These are phyloP conservation scores for Chiroxiphia lanceolata DNA, from an alignment of 2,797 vertebrate species.

Conservation along the genomic window DNA sequence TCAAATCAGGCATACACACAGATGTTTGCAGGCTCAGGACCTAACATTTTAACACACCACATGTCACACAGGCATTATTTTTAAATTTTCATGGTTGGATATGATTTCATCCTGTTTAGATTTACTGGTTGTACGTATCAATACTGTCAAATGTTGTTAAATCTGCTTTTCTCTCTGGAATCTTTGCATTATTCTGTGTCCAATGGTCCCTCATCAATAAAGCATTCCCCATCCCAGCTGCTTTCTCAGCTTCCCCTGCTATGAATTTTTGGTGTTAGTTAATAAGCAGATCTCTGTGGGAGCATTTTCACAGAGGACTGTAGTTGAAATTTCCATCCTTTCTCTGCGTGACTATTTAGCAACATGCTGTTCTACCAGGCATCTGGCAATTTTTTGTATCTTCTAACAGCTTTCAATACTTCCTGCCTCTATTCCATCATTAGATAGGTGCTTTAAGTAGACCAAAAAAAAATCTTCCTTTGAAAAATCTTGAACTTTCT, in stretches of 20 bases:
- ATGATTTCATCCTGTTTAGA: not conserved
- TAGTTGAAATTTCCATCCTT: not conserved
- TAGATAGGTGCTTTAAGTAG: not conserved
- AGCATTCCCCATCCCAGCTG: not conserved
- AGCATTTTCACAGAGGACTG: conserved; percentile 11
- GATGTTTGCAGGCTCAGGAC: not conserved
- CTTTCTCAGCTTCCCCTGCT: not conserved
- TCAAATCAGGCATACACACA: not conserved
- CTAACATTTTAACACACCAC: not conserved
- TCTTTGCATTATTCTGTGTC: not conserved
- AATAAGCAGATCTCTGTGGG: conserved; percentile 24
- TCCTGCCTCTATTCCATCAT: not conserved
- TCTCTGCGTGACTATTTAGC: not conserved
- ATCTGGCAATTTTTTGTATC: not conserved
- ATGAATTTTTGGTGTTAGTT: not conserved
- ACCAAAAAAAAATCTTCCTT: not conserved
- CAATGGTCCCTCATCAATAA: not conserved
- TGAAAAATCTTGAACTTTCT: not conserved
- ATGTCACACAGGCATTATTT: not conserved
- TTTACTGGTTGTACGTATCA: not conserved
- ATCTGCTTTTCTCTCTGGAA: not conserved
- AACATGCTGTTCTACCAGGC: conserved; percentile 22
- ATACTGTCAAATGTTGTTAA: not conserved
- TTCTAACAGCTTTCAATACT: conserved; percentile 17
- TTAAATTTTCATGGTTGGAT: not conserved